These are phyloP conservation scores for Buphagus erythrorhynchus DNA, from an alignment of 2,797 vertebrate species.

Conservation along the genomic window DNA sequence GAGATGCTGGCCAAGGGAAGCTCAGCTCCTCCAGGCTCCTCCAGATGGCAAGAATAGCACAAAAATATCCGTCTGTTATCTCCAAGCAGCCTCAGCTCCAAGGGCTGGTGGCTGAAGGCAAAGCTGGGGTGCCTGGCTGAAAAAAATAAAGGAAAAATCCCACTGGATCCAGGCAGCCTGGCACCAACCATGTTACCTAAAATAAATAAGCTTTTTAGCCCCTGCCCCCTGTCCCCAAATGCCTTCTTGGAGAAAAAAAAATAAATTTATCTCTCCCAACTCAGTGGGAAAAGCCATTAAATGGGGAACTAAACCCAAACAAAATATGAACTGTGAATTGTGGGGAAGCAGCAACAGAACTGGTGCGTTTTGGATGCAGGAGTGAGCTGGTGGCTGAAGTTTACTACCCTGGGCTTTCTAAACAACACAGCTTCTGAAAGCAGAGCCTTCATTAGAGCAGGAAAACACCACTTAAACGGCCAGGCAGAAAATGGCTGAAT, in stretches of 20 bases:
- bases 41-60: not conserved
- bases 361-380: not conserved
- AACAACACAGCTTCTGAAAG: conserved; percentile 65
- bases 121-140: not conserved
- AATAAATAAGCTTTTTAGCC: conserved; percentile 40
- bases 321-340: not conserved
- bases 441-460: conserved; percentile 52
- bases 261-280: not conserved
- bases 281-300: not conserved
- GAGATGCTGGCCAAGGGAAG: not conserved
- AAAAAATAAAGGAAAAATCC: not conserved
- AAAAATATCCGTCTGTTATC: not conserved
- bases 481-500: conserved; percentile 78
- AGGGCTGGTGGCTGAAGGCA: not conserved
- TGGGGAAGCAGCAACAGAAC: not conserved
- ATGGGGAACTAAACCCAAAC: not conserved
- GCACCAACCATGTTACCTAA: not conserved
- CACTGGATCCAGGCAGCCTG: not conserved
- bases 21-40: not conserved
- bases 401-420: conserved; percentile 31
- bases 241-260: not conserved
- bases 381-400: conserved; percentile 39
- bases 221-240: not conserved
- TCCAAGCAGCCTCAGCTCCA: not conserved
- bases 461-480: conserved; percentile 73